Conservation (phyloP, 2,888 invertebrate species). For the Leptinotarsa tumamoca region DNA sequence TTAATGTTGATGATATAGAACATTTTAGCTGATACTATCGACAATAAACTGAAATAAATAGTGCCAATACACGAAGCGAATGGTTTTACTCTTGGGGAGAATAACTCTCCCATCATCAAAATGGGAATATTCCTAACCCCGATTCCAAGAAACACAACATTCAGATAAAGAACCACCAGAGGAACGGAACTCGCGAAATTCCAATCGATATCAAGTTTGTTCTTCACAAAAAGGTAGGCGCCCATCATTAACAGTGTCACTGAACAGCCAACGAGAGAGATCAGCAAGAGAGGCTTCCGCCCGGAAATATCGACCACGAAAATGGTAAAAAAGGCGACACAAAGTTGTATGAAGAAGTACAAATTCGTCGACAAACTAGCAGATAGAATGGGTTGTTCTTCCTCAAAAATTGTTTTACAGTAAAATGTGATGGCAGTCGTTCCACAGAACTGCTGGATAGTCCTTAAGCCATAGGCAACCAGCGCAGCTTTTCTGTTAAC, state of each 20-base stretch:
- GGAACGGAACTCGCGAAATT: conserved; percentile 64
- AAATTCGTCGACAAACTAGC: conserved; percentile 60
- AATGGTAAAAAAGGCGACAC: conserved; percentile 71
- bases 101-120: conserved; percentile 69
- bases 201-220: conserved; percentile 60
- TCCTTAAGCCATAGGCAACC: conserved; percentile 67
- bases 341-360: conserved; percentile 69
- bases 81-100: conserved; percentile 71
- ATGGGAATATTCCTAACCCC: conserved; percentile 70
- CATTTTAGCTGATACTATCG: conserved; percentile 67
- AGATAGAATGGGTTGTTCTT: conserved; percentile 63
- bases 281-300: conserved; percentile 68
- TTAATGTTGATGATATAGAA: conserved; percentile 64
- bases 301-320: conserved; percentile 72
- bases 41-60: conserved; percentile 68
- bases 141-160: conserved; percentile 67
- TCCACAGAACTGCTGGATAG: conserved; percentile 71
- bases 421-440: conserved; percentile 75
- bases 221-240: conserved; percentile 66
- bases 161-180: conserved; percentile 66
- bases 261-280: conserved; percentile 67
- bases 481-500: conserved; percentile 71
- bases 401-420: conserved; percentile 68
- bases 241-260: conserved; percentile 65
- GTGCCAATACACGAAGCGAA: conserved; percentile 70